phyloP scores from a whole-genome alignment of 2,797 vertebrate genomes.

The Helicolenus hilgendorfi region DNA sequence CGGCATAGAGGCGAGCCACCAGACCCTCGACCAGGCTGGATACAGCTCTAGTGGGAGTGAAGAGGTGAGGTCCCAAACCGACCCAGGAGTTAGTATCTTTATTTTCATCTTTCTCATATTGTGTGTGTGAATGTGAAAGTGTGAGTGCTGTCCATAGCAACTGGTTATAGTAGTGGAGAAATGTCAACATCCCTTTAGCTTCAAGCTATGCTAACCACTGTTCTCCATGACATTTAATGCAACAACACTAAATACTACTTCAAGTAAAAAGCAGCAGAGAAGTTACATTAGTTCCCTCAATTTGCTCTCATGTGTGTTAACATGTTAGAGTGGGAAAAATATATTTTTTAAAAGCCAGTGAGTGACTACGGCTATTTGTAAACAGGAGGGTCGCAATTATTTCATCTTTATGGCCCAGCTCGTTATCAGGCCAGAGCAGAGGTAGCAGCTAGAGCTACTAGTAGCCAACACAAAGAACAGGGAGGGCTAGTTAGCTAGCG shows the following conservation, averaged over 20 bases:
- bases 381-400: constrained; percentile 70
- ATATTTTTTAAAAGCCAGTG: constrained; percentile 6
- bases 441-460: constrained; percentile 74
- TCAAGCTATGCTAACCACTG: constrained; percentile 70
- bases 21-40: constrained; percentile 91
- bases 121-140: constrained; percentile 65
- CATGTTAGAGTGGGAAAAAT: not conserved
- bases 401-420: constrained; percentile 69
- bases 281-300: not conserved
- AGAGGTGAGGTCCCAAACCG: constrained; percentile 90
- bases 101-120: constrained; percentile 79
- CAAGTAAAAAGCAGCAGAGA: constrained; percentile 1
- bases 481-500: constrained; percentile 53
- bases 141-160: constrained; percentile 54
- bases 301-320: not conserved
- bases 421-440: constrained; percentile 61
- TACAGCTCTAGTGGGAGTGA: constrained; percentile 93
- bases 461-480: constrained; percentile 87
- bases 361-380: constrained; percentile 62
- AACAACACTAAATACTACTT: constrained; percentile 47
- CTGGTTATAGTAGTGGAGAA: constrained; percentile 76
- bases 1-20: constrained; percentile 93
- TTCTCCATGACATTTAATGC: constrained; percentile 73
- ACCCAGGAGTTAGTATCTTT: constrained; percentile 87
- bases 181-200: constrained; percentile 87